Conservation (phyloP, 2,888 invertebrate species). For the Therioaphis trifolii region DNA sequence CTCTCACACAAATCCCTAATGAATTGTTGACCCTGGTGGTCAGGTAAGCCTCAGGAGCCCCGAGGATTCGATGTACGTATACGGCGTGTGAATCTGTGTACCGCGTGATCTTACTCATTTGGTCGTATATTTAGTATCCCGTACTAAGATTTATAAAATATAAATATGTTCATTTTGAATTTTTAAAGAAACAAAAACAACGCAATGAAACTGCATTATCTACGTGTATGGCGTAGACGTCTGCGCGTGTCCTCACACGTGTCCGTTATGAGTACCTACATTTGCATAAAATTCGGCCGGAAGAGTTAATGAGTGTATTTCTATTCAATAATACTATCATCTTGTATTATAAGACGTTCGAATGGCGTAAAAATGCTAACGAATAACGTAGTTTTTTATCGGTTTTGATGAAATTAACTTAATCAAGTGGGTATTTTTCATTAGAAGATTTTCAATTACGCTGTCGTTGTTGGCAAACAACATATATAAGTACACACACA, state of each 20-base stretch:
- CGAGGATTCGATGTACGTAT: neutral
- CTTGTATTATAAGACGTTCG: neutral
- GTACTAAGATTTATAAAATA: no score
- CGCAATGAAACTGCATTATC: neutral
- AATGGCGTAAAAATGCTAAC: slow-evolving; percentile 15
- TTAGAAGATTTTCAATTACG: no score
- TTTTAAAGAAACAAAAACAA: no score
- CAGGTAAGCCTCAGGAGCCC: slow-evolving; percentile 14
- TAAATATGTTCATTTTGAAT: neutral
- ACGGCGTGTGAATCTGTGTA: neutral
- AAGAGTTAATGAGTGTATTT: neutral
- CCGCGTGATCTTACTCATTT: neutral
- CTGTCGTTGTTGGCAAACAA: no score
- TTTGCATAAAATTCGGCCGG: neutral
- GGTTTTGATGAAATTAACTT: no score
- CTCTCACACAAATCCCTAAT: slow-evolving; percentile 54
- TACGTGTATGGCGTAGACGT: neutral
- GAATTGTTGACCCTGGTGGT: slow-evolving; percentile 54
- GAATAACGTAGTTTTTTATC: neutral
- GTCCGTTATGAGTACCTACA: neutral
- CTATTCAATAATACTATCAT: neutral
- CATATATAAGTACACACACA: no score
- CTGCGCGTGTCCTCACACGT: neutral
- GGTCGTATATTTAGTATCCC: neutral
- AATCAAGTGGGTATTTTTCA: no score